phyloP scores from a whole-genome alignment of 2,888 invertebrate species.

The Cybosia mesomella region DNA sequence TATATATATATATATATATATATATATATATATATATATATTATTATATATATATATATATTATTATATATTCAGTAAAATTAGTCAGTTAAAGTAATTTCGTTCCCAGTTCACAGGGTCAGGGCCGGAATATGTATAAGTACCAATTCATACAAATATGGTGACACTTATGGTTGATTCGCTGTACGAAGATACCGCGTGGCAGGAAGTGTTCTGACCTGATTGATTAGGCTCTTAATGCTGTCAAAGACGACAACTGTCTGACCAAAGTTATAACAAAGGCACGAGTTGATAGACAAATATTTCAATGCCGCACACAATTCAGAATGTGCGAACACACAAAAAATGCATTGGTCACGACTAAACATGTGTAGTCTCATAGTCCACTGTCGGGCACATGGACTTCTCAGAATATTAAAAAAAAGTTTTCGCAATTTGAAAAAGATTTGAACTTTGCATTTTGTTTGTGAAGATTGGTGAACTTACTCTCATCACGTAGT shows the following conservation, averaged over 20 bases:
- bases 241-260: background rate
- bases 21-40: too few relatives aligned
- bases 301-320: conserved; percentile 13
- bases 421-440: background rate
- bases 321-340: background rate
- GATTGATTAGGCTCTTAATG: background rate
- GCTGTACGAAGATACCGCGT: background rate
- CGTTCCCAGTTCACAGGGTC: too few relatives aligned
- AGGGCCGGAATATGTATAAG: too few relatives aligned
- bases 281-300: conserved; percentile 1
- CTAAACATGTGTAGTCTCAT: conserved; percentile 16
- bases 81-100: too few relatives aligned
- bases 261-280: background rate
- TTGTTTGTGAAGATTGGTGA: background rate
- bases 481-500: too few relatives aligned
- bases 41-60: too few relatives aligned
- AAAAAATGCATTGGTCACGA: conserved; percentile 31
- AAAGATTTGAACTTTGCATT: background rate
- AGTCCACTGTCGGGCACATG: background rate
- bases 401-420: conserved; percentile 1
- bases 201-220: background rate
- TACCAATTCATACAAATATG: too few relatives aligned
- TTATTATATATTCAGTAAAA: too few relatives aligned
- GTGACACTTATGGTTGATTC: too few relatives aligned
- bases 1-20: too few relatives aligned